Conservation (phyloP, 2,797 vertebrate genomes). For the Loriculus beryllinus region DNA sequence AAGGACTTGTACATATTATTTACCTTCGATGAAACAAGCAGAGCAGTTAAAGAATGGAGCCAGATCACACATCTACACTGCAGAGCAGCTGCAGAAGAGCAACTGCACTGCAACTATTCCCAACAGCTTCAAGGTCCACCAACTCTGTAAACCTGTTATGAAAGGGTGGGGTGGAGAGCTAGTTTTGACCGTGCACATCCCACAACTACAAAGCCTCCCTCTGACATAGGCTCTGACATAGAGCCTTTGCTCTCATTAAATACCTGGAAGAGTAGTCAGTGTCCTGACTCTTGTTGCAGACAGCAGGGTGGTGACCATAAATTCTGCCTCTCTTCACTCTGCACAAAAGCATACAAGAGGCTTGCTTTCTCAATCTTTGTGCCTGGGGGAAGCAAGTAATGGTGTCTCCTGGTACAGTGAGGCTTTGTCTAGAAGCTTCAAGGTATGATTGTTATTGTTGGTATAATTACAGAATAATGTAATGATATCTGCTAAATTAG, state of each 20-base stretch:
- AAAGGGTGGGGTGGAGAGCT: not conserved
- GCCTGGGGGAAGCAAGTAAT: not conserved
- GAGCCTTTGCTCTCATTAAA: not conserved
- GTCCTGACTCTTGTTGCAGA: not conserved
- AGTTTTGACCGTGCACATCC: not conserved
- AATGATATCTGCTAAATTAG: not conserved
- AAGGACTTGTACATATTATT: not conserved
- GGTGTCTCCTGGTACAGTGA: not conserved
- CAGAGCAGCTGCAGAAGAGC: not conserved
- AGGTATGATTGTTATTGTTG: not conserved
- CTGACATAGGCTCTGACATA: not conserved
- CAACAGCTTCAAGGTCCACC: not conserved
- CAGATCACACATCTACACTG: not conserved
- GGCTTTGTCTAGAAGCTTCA: not conserved
- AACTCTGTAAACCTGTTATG: not conserved
- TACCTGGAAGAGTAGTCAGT: not conserved
- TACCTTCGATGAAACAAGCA: not conserved
- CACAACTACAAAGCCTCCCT: not conserved
- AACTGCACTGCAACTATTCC: not conserved
- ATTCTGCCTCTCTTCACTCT: not conserved
- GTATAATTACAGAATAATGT: conserved; percentile 27
- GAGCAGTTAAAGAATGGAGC: not conserved
- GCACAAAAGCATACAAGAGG: not conserved
- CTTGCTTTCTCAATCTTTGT: not conserved
- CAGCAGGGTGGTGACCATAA: not conserved